Evolutionary conservation across 2,888 invertebrate genomes (phyloP).

Genomic region (Oscheius sp.): DNA sequence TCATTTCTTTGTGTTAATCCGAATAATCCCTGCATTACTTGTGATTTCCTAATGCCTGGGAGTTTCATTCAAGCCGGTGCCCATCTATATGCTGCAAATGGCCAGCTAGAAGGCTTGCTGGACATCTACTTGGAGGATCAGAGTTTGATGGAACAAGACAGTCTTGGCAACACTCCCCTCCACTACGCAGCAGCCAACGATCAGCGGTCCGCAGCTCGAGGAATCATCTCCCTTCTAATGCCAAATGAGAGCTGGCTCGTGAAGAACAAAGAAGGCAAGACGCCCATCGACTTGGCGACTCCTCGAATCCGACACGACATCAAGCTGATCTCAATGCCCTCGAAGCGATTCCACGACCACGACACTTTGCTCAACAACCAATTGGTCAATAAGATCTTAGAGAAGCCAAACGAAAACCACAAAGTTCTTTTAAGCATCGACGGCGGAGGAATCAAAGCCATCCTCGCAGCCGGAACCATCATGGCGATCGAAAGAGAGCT

Average conservation of each 20-base stretch:
- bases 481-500: slow-evolving; percentile 13
- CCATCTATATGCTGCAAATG: background rate
- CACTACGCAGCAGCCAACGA: slow-evolving; percentile 20
- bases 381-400: slow-evolving; percentile 32
- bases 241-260: slow-evolving; percentile 20
- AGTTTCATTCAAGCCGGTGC: no score
- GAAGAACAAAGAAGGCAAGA: slow-evolving; percentile 40
- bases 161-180: slow-evolving; percentile 10
- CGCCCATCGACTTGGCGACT: slow-evolving; percentile 37
- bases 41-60: no score
- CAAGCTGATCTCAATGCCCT: slow-evolving; percentile 21
- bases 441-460: slow-evolving; percentile 42
- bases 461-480: slow-evolving; percentile 28
- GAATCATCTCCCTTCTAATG: slow-evolving; percentile 23
- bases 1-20: no score
- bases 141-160: background rate
- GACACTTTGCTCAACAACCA: slow-evolving; percentile 32
- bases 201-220: slow-evolving; percentile 14
- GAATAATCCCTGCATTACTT: no score
- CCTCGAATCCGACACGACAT: slow-evolving; percentile 40
- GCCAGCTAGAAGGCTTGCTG: slow-evolving; percentile 1
- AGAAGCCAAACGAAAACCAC: slow-evolving; percentile 30
- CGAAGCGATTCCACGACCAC: slow-evolving; percentile 18
- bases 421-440: slow-evolving; percentile 46
- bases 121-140: background rate